phyloP scores from a whole-genome alignment of 2,797 vertebrate genomes.

The Muscicapa comitata region DNA sequence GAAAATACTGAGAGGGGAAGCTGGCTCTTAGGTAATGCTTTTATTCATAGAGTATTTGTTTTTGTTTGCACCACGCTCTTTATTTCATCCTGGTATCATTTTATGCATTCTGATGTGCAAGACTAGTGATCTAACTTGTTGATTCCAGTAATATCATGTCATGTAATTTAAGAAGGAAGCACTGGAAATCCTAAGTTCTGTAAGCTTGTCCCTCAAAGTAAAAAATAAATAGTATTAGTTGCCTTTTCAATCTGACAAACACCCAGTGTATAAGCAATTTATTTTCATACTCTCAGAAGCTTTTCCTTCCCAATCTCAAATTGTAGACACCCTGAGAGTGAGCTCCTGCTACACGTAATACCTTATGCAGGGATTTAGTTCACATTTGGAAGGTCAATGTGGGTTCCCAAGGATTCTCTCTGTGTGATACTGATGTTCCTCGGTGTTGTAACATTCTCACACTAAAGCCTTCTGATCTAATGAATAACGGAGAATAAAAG shows the following conservation, averaged over 20 bases:
- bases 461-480: neutral
- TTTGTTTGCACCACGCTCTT: neutral
- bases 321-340: neutral
- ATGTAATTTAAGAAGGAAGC: neutral
- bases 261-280: neutral
- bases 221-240: neutral
- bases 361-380: neutral
- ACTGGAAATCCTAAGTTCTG: neutral
- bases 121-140: neutral
- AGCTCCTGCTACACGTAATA: accelerated
- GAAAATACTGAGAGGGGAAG: neutral
- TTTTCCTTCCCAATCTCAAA: neutral
- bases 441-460: neutral
- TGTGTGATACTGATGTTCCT: neutral
- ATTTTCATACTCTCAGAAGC: neutral
- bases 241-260: neutral
- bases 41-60: neutral
- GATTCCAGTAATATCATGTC: neutral
- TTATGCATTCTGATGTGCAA: neutral
- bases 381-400: neutral
- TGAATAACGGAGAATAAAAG: neutral
- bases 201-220: neutral
- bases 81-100: neutral
- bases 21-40: neutral
- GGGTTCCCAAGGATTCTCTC: neutral